A percentile compares a stretch with the other conserved stretches of the same genome.
These are phyloP conservation scores for Neostethus bicornis DNA, from an alignment of 2,797 vertebrate species.

Conservation along the genomic window DNA sequence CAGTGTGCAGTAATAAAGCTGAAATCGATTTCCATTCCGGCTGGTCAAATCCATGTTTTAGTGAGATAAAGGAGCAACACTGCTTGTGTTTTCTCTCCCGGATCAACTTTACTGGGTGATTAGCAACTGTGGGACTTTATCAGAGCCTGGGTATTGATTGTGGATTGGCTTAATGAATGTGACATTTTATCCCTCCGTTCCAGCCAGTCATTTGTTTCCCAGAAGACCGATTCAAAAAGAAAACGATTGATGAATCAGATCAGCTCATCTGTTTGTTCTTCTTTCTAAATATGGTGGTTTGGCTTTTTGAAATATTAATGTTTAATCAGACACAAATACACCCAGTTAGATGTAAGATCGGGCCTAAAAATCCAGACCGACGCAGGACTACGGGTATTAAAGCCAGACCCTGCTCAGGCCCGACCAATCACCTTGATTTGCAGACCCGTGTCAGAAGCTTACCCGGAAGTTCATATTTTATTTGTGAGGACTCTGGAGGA, in stretches of 20 bases:
- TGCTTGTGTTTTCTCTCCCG: slow-evolving; percentile 3
- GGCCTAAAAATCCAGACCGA: too few relatives aligned
- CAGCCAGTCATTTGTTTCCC: slow-evolving; percentile 32
- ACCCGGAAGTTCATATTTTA: too few relatives aligned
- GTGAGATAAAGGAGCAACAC: slow-evolving; percentile 31
- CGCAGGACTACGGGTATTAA: too few relatives aligned
- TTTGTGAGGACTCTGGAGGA: too few relatives aligned
- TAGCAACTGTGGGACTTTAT: slow-evolving; percentile 55
- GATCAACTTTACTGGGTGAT: slow-evolving; percentile 44
- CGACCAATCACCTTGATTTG: too few relatives aligned
- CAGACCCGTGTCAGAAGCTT: too few relatives aligned
- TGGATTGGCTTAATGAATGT: slow-evolving; percentile 59
- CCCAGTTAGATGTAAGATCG: too few relatives aligned
- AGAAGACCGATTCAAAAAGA: neutral
- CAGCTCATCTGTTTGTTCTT: slow-evolving; percentile 34
- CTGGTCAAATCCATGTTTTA: slow-evolving; percentile 25
- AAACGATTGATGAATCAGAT: slow-evolving; percentile 49
- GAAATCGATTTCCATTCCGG: slow-evolving; percentile 21
- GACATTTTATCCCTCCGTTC: slow-evolving; percentile 59
- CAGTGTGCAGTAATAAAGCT: neutral
- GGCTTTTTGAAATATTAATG: neutral
- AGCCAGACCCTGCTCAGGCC: too few relatives aligned
- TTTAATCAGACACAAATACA: too few relatives aligned
- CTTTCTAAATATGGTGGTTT: slow-evolving; percentile 3
- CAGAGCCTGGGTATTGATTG: slow-evolving; percentile 59